Evolutionary conservation across 2,113 vertebrate species (phyloP), one percentile per base, ranked within the genome.

Genomic region (Cranoglanis bouderius): DNA sequence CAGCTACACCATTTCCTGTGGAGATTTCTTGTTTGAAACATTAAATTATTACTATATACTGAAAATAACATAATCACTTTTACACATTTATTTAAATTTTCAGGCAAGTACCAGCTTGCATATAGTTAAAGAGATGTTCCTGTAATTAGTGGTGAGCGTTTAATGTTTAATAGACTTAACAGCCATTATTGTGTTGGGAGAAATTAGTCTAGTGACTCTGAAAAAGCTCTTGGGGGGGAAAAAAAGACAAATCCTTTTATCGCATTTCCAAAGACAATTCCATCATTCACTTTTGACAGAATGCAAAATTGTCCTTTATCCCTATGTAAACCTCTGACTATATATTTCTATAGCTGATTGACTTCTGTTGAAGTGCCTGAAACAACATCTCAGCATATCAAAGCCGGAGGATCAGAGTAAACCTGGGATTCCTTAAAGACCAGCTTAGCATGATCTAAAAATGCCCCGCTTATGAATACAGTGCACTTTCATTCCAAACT

Each of bases 1-100:
- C 75, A 88, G 75, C 74, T 83, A 86, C 57, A 84, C 26, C 67
- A 63, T 87, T 74, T 88, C 75, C 49, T 90, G 51, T 59, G 75
- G 77, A 72, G 77, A 82, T 85, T 84, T 90, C 83, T 65, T 88
- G 89, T 88, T 85, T 88, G 83, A 85, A 88, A 90, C 75, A 90
- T 88, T 88, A 29, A 72, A 88, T 90, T 90, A 83, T 75, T 88
- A 86, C 81, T 59, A 90, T 57, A 57, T 57, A 49, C 24, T 87
- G 19, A 74, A 43, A 74, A 90, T 55, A 61, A 63, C 72, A 87
- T 46, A 51, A 51, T 85, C 12, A 53, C 65, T 83, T 77, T 59
- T 55, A 32, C n/a, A 59, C 82, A 83, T 51, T 75, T 19, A 83
- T 89, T 72, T 49, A 4, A 55, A 26, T 46, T 85, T 43, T 84